phyloP scores from a whole-genome alignment of 1,140 invertebrate species.

The Trichonephila inaurata region DNA sequence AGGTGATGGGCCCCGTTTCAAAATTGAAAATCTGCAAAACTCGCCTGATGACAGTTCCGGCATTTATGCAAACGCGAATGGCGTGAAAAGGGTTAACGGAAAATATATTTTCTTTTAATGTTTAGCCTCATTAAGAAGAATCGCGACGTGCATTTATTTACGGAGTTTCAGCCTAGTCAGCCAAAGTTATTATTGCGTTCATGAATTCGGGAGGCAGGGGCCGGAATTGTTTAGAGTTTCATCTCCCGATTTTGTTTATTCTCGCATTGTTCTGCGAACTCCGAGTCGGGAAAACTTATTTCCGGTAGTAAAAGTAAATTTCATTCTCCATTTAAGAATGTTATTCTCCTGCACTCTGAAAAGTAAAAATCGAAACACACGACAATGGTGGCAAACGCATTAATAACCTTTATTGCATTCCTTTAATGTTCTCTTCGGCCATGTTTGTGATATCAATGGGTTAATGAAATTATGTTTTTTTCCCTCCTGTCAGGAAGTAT shows the following conservation, averaged over 20 bases:
- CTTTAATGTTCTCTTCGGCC: background rate
- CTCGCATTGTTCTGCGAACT: slow-evolving; percentile 34
- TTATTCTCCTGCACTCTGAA: background rate
- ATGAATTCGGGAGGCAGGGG: slow-evolving; percentile 14
- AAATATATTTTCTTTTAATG: slow-evolving; percentile 71
- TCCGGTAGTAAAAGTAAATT: slow-evolving; percentile 19
- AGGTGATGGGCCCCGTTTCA: slow-evolving; percentile 10
- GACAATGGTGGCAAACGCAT: background rate
- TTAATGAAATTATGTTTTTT: background rate
- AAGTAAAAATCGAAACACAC: slow-evolving; percentile 7
- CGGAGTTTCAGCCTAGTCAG: background rate
- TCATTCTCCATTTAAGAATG: slow-evolving; percentile 2
- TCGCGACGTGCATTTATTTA: slow-evolving; percentile 52
- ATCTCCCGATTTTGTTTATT: slow-evolving; percentile 39
- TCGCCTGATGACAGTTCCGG: slow-evolving; percentile 59
- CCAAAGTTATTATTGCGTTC: slow-evolving; percentile 40
- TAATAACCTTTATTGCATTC: slow-evolving; percentile 26
- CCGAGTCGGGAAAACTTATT: background rate
- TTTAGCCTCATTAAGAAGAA: slow-evolving; percentile 61
- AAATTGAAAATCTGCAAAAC: slow-evolving; percentile 67
- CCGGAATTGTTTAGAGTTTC: slow-evolving; percentile 48
- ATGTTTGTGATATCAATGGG: slow-evolving; percentile 1
- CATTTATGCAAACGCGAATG: slow-evolving; percentile 57
- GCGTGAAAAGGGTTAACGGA: slow-evolving; percentile 52
- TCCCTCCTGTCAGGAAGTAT: background rate